These are phyloP conservation scores for Heliangelus exortis DNA, from an alignment of 2,797 vertebrate genomes.

Conservation along the genomic window DNA sequence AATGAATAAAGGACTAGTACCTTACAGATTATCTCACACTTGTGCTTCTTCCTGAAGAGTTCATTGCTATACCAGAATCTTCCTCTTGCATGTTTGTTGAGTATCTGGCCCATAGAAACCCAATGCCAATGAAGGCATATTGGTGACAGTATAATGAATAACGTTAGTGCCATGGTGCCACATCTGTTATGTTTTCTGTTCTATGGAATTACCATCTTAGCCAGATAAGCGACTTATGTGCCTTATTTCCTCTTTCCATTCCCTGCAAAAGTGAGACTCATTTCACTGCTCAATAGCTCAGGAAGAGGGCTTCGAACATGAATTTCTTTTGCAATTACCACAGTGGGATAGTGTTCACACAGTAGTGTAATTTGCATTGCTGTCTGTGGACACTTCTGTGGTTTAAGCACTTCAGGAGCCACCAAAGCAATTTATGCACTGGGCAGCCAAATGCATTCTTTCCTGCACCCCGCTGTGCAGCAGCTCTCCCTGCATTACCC, in stretches of 20 bases:
- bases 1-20: not conserved
- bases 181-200: slow-evolving; percentile 9
- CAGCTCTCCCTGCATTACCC: not conserved
- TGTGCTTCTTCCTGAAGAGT: not conserved
- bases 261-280: not conserved
- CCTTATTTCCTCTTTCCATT: not conserved
- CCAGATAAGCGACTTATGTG: not conserved
- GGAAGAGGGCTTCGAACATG: slow-evolving; percentile 13
- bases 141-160: not conserved
- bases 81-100: not conserved
- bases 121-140: not conserved
- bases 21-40: not conserved
- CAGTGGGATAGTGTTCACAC: not conserved
- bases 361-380: slow-evolving; percentile 26
- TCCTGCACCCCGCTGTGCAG: not conserved
- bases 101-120: fast-evolving
- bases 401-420: slow-evolving; percentile 49
- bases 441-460: slow-evolving; percentile 14
- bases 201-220: slow-evolving; percentile 10
- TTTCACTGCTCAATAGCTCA: slow-evolving; percentile 50
- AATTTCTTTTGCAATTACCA: slow-evolving; percentile 44
- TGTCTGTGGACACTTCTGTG: slow-evolving; percentile 29
- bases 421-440: slow-evolving; percentile 51
- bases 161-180: not conserved
- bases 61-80: not conserved